Conservation (phyloP, 2,113 vertebrate genomes). For the Clarias gariepinus region DNA sequence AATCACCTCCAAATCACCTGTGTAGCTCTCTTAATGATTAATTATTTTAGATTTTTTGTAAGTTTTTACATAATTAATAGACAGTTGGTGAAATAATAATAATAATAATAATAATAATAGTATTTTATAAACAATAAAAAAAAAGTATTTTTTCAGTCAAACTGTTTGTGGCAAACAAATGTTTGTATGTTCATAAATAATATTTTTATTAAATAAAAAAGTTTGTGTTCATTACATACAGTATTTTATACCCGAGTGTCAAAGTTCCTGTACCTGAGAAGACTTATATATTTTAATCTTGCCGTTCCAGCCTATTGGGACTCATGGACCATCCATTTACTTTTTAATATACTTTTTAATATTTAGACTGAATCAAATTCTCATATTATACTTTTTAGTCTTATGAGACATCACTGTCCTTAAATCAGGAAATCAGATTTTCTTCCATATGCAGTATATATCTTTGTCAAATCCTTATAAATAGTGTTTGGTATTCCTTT, state of each 20-base stretch:
- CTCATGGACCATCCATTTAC: not conserved
- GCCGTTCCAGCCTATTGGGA: not conserved
- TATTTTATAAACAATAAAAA: too few species aligned
- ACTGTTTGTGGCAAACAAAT: too few species aligned
- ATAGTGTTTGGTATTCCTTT: too few species aligned
- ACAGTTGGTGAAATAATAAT: too few species aligned
- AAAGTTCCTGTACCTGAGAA: not conserved
- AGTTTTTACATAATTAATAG: not conserved
- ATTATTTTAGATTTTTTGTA: not conserved
- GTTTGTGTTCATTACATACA: not conserved
- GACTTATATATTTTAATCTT: not conserved
- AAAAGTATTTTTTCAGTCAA: too few species aligned
- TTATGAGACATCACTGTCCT: too few species aligned
- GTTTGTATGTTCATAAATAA: not conserved
- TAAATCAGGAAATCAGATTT: too few species aligned
- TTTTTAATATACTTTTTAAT: not conserved
- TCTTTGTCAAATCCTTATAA: too few species aligned
- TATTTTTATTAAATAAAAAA: too few species aligned
- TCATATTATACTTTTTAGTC: too few species aligned
- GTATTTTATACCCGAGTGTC: not conserved
- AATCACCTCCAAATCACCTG: not conserved
- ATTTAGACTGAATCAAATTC: not conserved
- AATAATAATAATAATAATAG: too few species aligned
- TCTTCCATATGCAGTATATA: too few species aligned
- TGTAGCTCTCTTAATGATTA: not conserved